phyloP scores from a whole-genome alignment of 2,797 vertebrate genomes.

The Danio choprae region DNA sequence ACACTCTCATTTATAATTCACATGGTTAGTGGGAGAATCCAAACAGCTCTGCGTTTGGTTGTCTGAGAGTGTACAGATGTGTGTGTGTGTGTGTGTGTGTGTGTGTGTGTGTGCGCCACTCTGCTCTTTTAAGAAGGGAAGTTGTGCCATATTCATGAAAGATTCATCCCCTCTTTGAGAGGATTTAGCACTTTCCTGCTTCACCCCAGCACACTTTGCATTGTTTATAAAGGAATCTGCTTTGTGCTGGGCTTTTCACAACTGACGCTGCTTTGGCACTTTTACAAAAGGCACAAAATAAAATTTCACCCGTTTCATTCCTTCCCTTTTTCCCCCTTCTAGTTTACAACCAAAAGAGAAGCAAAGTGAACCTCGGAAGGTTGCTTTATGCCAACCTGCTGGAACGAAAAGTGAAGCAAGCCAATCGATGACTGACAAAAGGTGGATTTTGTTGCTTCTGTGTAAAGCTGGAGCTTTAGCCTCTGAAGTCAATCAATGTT shows the following conservation, averaged over 20 bases:
- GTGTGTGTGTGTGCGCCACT: conserved; percentile 27
- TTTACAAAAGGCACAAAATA: conserved; percentile 41
- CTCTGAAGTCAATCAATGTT: conserved; percentile 19
- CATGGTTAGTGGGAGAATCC: conserved; percentile 33
- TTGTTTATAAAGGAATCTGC: conserved; percentile 44
- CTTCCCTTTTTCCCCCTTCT: background rate
- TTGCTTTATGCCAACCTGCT: background rate
- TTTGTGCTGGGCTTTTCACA: conserved; percentile 41
- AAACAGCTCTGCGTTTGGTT: conserved; percentile 54
- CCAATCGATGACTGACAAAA: conserved; percentile 31
- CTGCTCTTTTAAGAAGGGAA: conserved; percentile 56
- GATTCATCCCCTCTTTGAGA: conserved; percentile 68
- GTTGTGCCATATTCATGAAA: conserved; percentile 69
- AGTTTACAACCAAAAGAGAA: conserved; percentile 25
- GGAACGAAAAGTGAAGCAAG: conserved; percentile 31
- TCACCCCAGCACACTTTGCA: conserved; percentile 62
- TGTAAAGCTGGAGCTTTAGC: background rate
- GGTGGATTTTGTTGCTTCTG: conserved; percentile 24
- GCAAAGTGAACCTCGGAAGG: conserved; percentile 17
- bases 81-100: conserved; percentile 16
- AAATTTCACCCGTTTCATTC: conserved; percentile 24
- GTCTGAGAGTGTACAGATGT: conserved; percentile 30
- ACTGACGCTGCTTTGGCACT: conserved; percentile 40
- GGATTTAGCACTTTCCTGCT: conserved; percentile 64
- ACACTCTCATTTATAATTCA: conserved; percentile 50